Evolutionary conservation across 2,888 invertebrate genomes (phyloP), one percentile per base, ranked within the genome.

Genomic region (Incurvaria masculella): DNA sequence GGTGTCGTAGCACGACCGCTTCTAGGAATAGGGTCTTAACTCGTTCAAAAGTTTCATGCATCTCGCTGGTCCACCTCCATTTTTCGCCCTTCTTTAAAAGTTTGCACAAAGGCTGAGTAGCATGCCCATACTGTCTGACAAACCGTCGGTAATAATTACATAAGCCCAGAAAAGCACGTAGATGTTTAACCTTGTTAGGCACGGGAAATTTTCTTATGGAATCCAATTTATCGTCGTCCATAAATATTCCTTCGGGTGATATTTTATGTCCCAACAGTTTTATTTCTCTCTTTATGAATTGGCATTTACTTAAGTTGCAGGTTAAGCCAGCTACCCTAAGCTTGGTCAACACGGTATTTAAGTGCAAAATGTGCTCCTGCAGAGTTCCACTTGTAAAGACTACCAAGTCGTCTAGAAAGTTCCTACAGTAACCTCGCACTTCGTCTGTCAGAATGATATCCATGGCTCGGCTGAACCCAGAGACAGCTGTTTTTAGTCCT

Each of bases 141-240:
- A 33, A 33, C 3, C 33, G 8, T 33, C 14, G 8, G 33, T 33
- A 33, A 3, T 14, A 33, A 33, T 33, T 33, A 11, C 33, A 33
- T 33, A 33, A 33, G 8, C 33, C 33, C 6, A 33, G 8, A n/a
- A 33, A 33, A 8, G 33, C 33, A 3, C 33, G 4, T n/a, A 33
- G 11, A 6, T 61, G 52, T 48, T 53, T 57, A 20, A 55, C 38
- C 21, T 58, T 61, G 27, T 44, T 42, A 1, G 62, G 61, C 10
- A 42, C 23, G 26, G 56, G 52, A 48, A 61, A 62, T 10, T 58
- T 48, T 21, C 39, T 17, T 18, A 63, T 60, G 1, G 55, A 52
- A 17, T 56, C 45, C 1, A 56, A 42, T 21, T 56, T 50, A 39
- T 54, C 50, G 11, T 50, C 50, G 40, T 55, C 49, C 11, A 44